Conservation (phyloP, 1,140 invertebrate genomes). For the Drosophila virilis region DNA sequence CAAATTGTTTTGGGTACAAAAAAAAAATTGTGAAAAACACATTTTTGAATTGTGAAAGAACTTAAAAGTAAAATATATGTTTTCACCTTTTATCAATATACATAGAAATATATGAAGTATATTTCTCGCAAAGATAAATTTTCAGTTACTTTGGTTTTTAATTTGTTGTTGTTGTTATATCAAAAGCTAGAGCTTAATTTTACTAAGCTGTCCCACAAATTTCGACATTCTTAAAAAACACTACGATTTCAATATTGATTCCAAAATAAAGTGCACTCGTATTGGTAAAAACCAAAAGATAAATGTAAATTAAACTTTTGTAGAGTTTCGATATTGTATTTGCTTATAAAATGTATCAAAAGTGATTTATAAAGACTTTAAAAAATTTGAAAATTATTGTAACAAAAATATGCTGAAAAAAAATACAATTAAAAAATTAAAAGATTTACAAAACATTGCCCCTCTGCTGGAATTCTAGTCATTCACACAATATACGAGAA, state of each 20-base stretch:
- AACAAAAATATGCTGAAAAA: constrained; percentile 20
- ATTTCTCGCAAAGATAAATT: constrained; percentile 7
- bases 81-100: constrained; percentile 14
- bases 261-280: constrained; percentile 36
- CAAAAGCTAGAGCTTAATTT: constrained; percentile 74
- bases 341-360: constrained; percentile 45
- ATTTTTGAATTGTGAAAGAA: constrained; percentile 8
- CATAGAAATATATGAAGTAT: background rate
- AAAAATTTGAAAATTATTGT: background rate
- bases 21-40: constrained; percentile 51
- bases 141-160: constrained; percentile 11
- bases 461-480: constrained; percentile 17
- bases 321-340: constrained; percentile 37
- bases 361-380: constrained; percentile 27
- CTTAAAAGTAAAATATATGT: constrained; percentile 1
- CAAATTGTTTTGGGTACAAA: background rate
- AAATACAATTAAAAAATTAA: constrained; percentile 28
- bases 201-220: constrained; percentile 53
- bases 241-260: constrained; percentile 45
- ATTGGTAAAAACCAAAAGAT: constrained; percentile 22
- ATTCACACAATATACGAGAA: constrained; percentile 23
- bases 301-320: constrained; percentile 17
- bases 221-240: constrained; percentile 56
- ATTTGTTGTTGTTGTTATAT: constrained; percentile 58
- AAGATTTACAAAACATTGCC: constrained; percentile 24